Base-by-base conservation (phyloP, 1,140 invertebrate genomes). In the Trichonephila clavata region DNA sequence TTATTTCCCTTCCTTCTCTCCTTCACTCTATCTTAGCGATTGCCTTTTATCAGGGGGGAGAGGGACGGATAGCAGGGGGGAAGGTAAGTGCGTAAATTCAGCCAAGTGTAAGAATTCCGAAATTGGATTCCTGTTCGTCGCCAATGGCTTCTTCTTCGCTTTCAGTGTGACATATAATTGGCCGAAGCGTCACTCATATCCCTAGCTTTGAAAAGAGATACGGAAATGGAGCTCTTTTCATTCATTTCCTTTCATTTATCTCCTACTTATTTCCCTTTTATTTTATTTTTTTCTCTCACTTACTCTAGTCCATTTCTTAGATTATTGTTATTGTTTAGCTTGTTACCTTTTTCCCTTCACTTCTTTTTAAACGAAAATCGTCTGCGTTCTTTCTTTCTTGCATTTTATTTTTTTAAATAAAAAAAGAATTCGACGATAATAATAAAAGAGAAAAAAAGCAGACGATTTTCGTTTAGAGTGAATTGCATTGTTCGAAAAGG, bases 151-250 rank as follows among this genome's bases (percentile, higher is more conserved):
- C 90, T 92, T 84, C 90, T 92, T 92, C 90, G 90, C 90, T 92
- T 92, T 80, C 90, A 92, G 18, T 92, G 90, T 92, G 90, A 92
- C 90, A 92, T 92, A 92, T 92, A 92, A 92, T 92, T 92, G 90
- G 90, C 71, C 90, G 81, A 84, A 65, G 90, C 90, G 90, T 92
- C 90, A 92, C 80, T 92, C 90, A 92, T 92, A 92, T 65, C 80
- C 80, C 59, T 20, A 83, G 60, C 61, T 92, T 92, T 92, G 61
- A 92, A 92, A 92, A 84, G 90, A 92, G 90, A 92, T 92, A 92
- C 90, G 90, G 90, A 92, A 92, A 92, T 92, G 90, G 90, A 84
- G 81, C 90, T 89, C 87, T 84, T 84, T 84, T 92, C 90, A 84
- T 92, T 92, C 81, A 92, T 92, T 92, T 92, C 81, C 90, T 92